These are phyloP conservation scores for Ectropis crepuscularia DNA, from an alignment of 2,888 invertebrate species.

Conservation along the genomic window DNA sequence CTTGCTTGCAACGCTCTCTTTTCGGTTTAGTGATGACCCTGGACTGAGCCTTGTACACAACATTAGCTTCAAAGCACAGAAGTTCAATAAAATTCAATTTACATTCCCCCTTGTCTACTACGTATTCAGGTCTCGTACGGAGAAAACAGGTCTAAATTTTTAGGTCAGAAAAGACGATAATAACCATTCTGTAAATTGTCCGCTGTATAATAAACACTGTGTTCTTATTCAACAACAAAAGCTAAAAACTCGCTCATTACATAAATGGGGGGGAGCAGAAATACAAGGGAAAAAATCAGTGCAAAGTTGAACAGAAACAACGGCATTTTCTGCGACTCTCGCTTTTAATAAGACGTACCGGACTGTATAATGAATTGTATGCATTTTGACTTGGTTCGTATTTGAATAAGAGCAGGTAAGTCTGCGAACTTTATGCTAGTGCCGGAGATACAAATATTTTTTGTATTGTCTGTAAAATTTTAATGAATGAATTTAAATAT, in stretches of 20 bases:
- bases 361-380: conserved; percentile 35
- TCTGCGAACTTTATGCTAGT: no score
- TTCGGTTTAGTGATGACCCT: no score
- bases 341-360: conserved; percentile 46
- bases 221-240: conserved; percentile 44
- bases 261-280: conserved; percentile 46
- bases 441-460: no score
- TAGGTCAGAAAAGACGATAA: conserved; percentile 21
- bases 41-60: no score
- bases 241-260: conserved; percentile 49
- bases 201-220: conserved; percentile 31
- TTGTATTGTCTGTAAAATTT: no score
- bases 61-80: no score
- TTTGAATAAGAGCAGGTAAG: conserved; percentile 3
- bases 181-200: conserved; percentile 29
- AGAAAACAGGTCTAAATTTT: conserved; percentile 9
- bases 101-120: neutral
- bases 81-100: no score
- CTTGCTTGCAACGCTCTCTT: no score
- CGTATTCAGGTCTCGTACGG: neutral
- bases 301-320: conserved; percentile 42
- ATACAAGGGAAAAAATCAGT: conserved; percentile 35
- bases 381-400: conserved; percentile 24
- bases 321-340: conserved; percentile 45
- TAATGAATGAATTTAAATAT: no score